Percentiles rank a stretch among this genome's conserved stretches.
Evolutionary conservation across 1,140 invertebrate genomes (phyloP).

Genomic region (Homalodisca vitripennis): DNA sequence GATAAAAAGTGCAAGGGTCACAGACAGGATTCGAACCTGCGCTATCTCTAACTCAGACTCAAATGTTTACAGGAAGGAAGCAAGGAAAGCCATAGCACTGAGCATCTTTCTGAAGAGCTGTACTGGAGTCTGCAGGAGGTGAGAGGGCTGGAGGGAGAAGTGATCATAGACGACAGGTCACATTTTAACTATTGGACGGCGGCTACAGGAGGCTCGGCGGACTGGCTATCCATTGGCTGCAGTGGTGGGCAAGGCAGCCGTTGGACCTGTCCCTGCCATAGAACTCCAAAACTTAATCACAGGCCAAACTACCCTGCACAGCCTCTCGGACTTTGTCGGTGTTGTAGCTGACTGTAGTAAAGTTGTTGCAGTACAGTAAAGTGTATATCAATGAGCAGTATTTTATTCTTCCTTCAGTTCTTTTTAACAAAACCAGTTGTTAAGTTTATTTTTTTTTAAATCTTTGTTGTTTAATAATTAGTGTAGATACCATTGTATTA

Average conservation of each 20-base stretch:
- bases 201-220: slow-evolving; percentile 64
- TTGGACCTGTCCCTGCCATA: slow-evolving; percentile 48
- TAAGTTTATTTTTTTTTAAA: too few species aligned
- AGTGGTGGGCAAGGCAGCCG: slow-evolving; percentile 63
- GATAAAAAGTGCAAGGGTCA: too few species aligned
- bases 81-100: slow-evolving; percentile 56
- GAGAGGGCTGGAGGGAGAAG: slow-evolving; percentile 56
- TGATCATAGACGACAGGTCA: slow-evolving; percentile 77
- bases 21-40: too few species aligned
- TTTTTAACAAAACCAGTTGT: too few species aligned
- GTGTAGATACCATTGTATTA: too few species aligned
- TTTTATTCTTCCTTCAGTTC: too few species aligned
- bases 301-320: background rate
- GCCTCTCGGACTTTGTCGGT: background rate
- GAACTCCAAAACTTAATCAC: background rate
- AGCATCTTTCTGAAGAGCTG: slow-evolving; percentile 55
- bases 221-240: slow-evolving; percentile 76
- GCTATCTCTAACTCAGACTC: too few species aligned
- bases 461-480: too few species aligned
- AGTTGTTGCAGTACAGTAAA: too few species aligned
- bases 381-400: too few species aligned
- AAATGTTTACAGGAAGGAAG: slow-evolving; percentile 70
- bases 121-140: slow-evolving; percentile 50
- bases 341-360: background rate
- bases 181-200: slow-evolving; percentile 74